phyloP scores from a whole-genome alignment of 2,888 invertebrate genomes.

The Plusia festucae region DNA sequence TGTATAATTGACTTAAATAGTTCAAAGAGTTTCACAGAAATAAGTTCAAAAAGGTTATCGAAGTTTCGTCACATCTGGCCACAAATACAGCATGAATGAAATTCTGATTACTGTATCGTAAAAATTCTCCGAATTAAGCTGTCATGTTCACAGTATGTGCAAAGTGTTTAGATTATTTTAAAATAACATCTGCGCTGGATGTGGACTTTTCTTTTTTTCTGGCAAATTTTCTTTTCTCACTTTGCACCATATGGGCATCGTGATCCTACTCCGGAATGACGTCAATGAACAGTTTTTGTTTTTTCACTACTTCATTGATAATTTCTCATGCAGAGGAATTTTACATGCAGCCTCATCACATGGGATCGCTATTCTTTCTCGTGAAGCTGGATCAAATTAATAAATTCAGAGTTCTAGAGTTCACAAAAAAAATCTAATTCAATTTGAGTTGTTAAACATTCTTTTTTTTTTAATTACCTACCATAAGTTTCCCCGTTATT shows the following conservation, averaged over 20 bases:
- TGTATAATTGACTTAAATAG: no score
- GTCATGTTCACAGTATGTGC: no score
- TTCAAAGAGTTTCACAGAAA: neutral
- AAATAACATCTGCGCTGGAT: neutral
- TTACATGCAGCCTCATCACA: neutral
- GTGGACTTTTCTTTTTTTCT: neutral
- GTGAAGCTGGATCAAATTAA: no score
- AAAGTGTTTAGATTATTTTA: neutral
- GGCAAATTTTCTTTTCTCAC: neutral
- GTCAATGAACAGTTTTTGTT: neutral
- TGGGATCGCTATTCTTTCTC: neutral
- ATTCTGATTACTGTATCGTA: neutral
- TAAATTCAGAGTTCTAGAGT: no score
- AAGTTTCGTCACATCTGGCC: no score
- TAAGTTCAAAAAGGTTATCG: neutral
- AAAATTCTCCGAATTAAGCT: no score
- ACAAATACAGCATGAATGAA: neutral
- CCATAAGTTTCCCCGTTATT: no score
- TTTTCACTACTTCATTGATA: neutral
- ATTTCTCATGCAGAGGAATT: neutral
- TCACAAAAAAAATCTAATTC: no score
- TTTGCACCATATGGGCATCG: neutral
- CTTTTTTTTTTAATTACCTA: no score
- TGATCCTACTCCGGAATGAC: neutral
- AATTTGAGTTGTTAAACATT: no score